Conservation (phyloP, 2,797 vertebrate species). For the Tauraco hartlaubi region DNA sequence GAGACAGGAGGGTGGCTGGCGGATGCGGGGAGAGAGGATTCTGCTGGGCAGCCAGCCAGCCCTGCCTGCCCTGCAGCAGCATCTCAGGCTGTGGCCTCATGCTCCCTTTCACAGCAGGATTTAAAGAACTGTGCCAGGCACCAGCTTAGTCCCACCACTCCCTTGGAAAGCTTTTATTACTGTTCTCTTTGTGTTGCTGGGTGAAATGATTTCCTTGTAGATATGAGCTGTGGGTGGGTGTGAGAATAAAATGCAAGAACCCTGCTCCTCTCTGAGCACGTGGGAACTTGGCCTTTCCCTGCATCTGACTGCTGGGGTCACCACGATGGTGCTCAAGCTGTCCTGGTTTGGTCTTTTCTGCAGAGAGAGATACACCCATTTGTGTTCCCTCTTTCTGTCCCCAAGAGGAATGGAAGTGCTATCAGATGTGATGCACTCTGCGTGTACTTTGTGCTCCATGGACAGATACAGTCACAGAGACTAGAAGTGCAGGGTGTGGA, state of each 20-base stretch:
- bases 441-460: accelerated
- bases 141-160: background rate
- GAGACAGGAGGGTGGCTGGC: background rate
- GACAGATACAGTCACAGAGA: background rate
- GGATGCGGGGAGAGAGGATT: background rate
- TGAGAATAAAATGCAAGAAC: background rate
- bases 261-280: background rate
- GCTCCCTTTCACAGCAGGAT: background rate
- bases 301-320: background rate
- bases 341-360: background rate
- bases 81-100: background rate
- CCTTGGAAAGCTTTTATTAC: background rate
- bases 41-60: background rate
- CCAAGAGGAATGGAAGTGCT: background rate
- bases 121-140: background rate
- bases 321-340: accelerated
- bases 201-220: slow-evolving; percentile 10
- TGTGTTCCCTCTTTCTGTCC: background rate
- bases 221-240: background rate
- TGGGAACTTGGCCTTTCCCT: background rate
- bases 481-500: background rate
- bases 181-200: background rate
- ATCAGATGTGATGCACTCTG: accelerated
- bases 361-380: background rate
- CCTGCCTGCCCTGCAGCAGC: slow-evolving; percentile 11